Evolutionary conservation across 2,888 invertebrate species (phyloP), one percentile per base, ranked within the genome.

Genomic region (Nephrotoma flavescens): DNA sequence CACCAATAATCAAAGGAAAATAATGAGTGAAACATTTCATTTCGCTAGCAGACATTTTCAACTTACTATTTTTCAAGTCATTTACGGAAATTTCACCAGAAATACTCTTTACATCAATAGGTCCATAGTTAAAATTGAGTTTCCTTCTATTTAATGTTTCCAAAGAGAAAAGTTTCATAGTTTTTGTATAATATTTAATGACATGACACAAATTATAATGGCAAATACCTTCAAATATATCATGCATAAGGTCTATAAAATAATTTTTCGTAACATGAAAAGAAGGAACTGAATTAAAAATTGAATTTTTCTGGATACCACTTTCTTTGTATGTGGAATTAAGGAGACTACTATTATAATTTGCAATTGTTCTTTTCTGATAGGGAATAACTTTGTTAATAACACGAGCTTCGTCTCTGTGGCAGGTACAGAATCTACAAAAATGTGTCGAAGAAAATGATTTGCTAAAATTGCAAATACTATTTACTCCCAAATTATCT

Each of bases 241-340:
- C 19, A 19, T 19, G 1, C 19, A 19, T 19, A 19, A 19, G 19
- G 19, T 19, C 89, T 47, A 89, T 88, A 71, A 88, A 88, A 31
- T 89, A 2, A 86, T 89, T 89, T 86, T 89, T 89, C 89, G 89
- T 89, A 6, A 88, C 47, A 47, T 47, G 5, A 47, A 47, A 47
- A 47, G 7, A 47, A 47, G 7, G 11, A 47, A 47, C 12, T 12
- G 47, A 11, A 47, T 47, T 47, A 12, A 47, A 47, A 7, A 47
- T 47, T 47, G 47, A 47, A 47, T 47, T 12, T 47, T 47, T 47
- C 47, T 44, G 19, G 19, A 86, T 88, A 0, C 88, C 89, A 71
- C 87, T 88, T 87, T 88, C 57, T 71, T 87, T 87, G 86, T 87
- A 88, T 87, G 88, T 86, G 47, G 87, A 87, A 85, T 42, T 15